Conservation (phyloP, 2,888 invertebrate genomes). For the Drosophila infuscata region DNA sequence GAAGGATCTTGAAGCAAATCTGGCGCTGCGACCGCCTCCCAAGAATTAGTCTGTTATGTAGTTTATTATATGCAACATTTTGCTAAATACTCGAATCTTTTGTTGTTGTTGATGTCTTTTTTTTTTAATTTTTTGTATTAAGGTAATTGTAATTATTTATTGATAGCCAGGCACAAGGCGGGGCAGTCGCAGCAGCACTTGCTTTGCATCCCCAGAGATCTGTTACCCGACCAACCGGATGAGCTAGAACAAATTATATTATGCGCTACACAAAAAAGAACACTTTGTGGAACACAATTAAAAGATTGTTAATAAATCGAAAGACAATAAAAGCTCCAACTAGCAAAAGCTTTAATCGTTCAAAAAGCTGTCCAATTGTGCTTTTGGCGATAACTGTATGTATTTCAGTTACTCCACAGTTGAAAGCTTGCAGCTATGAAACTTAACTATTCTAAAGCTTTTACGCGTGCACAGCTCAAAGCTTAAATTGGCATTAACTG, state of each 20-base stretch:
- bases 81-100: constrained; percentile 29
- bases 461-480: neutral
- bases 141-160: constrained; percentile 71
- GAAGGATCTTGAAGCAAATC: constrained; percentile 82
- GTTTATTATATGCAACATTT: constrained; percentile 49
- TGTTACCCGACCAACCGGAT: constrained; percentile 8
- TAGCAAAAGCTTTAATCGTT: constrained; percentile 1
- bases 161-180: constrained; percentile 35
- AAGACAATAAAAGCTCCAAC: neutral
- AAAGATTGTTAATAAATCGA: constrained; percentile 14
- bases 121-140: constrained; percentile 50
- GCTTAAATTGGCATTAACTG: neutral
- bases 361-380: neutral
- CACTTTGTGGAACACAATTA: constrained; percentile 29
- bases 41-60: constrained; percentile 63
- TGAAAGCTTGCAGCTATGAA: neutral
- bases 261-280: constrained; percentile 33
- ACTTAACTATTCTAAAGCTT: neutral
- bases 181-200: constrained; percentile 11
- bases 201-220: constrained; percentile 2
- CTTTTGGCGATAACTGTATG: neutral
- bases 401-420: neutral
- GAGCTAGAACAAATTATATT: constrained; percentile 18
- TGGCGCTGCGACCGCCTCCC: constrained; percentile 84
- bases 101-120: constrained; percentile 35